Percentiles rank a stretch among this genome's conserved stretches.
Evolutionary conservation across 2,797 vertebrate species (phyloP).

Genomic region (Muscicapa comitata): DNA sequence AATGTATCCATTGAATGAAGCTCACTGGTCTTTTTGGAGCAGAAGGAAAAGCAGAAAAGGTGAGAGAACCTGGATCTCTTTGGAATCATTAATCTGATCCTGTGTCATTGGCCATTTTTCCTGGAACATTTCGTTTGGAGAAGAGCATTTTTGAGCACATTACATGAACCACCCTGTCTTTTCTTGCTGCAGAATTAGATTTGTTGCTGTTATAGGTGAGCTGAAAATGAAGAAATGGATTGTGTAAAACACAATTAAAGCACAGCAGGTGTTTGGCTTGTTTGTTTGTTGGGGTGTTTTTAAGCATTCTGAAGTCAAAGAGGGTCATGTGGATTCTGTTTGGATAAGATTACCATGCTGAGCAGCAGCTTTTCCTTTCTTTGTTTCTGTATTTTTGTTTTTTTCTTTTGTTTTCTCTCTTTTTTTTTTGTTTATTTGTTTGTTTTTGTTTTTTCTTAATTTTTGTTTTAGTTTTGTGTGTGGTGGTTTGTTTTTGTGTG

Average conservation of each 20-base stretch:
- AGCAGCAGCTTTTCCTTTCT: not conserved
- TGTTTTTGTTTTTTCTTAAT: too few relatives aligned
- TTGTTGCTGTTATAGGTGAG: not conserved
- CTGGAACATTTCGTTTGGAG: not conserved
- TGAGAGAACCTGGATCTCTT: not conserved
- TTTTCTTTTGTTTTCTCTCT: not conserved
- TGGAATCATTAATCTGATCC: not conserved
- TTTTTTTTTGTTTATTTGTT: not conserved
- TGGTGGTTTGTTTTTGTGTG: too few relatives aligned
- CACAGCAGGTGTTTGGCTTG: not conserved
- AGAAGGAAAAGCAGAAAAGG: not conserved
- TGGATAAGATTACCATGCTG: not conserved
- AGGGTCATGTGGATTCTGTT: not conserved
- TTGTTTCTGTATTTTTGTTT: not conserved
- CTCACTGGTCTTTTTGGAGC: not conserved
- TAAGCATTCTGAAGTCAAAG: not conserved
- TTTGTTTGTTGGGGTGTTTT: not conserved
- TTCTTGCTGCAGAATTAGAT: not conserved
- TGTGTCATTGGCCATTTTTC: not conserved
- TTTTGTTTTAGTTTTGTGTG: too few relatives aligned
- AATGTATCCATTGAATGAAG: rapidly evolving
- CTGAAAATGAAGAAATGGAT: not conserved
- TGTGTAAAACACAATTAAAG: not conserved
- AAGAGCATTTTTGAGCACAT: not conserved
- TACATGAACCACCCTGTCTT: not conserved